phyloP scores from a whole-genome alignment of 1,140 invertebrate species.

The Aplysia californica region DNA sequence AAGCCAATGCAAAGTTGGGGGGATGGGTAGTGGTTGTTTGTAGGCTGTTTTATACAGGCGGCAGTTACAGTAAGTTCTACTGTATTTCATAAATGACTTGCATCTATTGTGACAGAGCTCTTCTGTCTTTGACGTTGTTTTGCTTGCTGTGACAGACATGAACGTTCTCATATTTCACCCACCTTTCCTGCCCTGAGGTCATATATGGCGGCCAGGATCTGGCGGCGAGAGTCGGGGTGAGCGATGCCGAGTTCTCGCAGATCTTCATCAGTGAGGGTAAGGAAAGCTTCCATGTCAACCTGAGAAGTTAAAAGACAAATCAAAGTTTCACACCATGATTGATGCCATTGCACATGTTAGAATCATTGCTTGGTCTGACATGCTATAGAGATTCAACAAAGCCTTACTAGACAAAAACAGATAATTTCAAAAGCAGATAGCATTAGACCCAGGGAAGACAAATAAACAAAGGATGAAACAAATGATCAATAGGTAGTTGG shows the following conservation, averaged over 20 bases:
- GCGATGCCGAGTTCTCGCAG: slow-evolving; percentile 65
- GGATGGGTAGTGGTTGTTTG: too few relatives aligned
- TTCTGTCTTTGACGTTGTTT: neutral
- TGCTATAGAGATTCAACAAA: neutral
- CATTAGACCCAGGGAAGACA: neutral
- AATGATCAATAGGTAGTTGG: neutral
- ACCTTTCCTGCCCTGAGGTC: slow-evolving; percentile 66
- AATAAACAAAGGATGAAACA: neutral
- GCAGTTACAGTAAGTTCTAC: neutral
- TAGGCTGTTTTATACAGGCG: neutral
- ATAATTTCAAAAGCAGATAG: neutral
- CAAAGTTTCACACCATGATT: neutral
- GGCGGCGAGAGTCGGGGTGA: slow-evolving; percentile 57
- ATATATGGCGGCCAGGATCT: slow-evolving; percentile 64
- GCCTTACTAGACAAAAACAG: neutral
- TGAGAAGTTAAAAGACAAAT: slow-evolving; percentile 27
- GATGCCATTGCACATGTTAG: neutral
- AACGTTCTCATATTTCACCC: neutral
- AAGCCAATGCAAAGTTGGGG: too few relatives aligned
- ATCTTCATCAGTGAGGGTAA: slow-evolving; percentile 64
- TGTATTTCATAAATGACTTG: neutral
- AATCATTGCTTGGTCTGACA: neutral
- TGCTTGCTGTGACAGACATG: neutral
- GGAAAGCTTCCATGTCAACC: slow-evolving; percentile 68
- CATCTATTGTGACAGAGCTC: neutral